These are phyloP conservation scores for Corythornis cristatus DNA, from an alignment of 2,113 vertebrate species.

Conservation along the genomic window DNA sequence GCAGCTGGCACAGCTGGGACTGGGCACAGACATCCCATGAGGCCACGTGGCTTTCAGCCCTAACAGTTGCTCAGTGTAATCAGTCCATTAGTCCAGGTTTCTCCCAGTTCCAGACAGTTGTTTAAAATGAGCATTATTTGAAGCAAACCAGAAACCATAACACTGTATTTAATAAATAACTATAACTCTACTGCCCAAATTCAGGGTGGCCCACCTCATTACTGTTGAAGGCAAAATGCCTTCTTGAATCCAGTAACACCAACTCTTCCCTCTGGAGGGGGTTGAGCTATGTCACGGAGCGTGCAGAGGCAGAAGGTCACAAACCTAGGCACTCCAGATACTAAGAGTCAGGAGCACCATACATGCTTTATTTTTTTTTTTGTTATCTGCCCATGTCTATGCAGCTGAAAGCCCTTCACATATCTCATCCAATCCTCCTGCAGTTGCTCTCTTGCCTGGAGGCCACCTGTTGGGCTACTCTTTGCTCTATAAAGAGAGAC, in stretches of 20 bases:
- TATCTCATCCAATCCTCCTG: neutral
- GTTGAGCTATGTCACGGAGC: neutral
- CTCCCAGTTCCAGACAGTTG: constrained; percentile 14
- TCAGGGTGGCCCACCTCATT: neutral
- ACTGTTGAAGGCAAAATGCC: neutral
- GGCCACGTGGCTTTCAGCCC: neutral
- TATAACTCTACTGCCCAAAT: neutral
- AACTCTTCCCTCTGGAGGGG: neutral
- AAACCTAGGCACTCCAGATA: neutral
- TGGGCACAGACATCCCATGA: accelerated
- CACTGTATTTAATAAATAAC: constrained; percentile 5
- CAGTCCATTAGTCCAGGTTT: constrained; percentile 19
- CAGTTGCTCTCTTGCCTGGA: neutral
- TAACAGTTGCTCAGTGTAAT: neutral
- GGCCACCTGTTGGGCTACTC: neutral
- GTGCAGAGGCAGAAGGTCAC: neutral
- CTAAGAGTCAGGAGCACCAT: neutral
- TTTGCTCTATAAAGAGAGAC: neutral
- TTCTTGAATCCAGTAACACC: neutral
- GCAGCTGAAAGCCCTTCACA: neutral
- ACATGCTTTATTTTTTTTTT: neutral
- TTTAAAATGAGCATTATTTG: constrained; percentile 46
- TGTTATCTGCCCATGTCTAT: neutral
- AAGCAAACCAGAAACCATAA: constrained; percentile 47
- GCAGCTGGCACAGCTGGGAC: neutral